phyloP scores from a whole-genome alignment of 2,888 invertebrate genomes.

The Cheilosia soror region DNA sequence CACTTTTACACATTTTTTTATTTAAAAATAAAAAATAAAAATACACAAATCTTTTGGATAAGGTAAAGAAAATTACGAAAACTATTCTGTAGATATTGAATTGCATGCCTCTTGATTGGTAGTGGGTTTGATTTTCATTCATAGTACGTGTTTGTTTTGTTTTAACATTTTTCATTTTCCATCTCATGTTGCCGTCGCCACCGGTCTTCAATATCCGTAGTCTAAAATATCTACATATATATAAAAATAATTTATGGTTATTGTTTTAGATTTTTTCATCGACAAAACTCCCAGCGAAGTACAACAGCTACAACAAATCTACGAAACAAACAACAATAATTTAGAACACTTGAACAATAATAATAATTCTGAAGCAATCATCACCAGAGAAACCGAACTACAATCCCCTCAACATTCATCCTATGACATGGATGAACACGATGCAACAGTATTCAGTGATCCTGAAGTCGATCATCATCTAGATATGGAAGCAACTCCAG shows the following conservation, averaged over 20 bases:
- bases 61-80: conserved; percentile 37
- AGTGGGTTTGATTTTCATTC: conserved; percentile 13
- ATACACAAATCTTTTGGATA: conserved; percentile 37
- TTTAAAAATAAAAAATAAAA: conserved; percentile 33
- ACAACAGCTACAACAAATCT: conserved; percentile 45
- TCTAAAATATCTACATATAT: too few species aligned
- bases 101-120: conserved; percentile 48
- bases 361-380: conserved; percentile 37
- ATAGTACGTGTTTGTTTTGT: background rate
- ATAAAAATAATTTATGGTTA: too few species aligned
- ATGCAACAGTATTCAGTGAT: conserved; percentile 79
- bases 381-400: conserved; percentile 6
- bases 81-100: conserved; percentile 29
- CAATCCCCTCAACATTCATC: conserved; percentile 12
- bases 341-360: conserved; percentile 46
- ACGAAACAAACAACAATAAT: conserved; percentile 54
- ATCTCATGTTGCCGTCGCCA: background rate
- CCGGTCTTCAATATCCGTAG: background rate
- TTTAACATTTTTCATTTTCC: background rate
- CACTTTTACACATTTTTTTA: conserved; percentile 67
- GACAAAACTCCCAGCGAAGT: conserved; percentile 78
- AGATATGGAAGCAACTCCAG: conserved; percentile 51
- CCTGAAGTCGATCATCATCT: conserved; percentile 79
- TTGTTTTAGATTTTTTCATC: conserved; percentile 81
- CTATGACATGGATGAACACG: conserved; percentile 76